A percentile compares a stretch with the other conserved stretches of the same genome.
These are phyloP conservation scores for Hydra vulgaris DNA, from an alignment of 30 jellyfish, hydroid and myxozoan genomes.

Conservation along the genomic window DNA sequence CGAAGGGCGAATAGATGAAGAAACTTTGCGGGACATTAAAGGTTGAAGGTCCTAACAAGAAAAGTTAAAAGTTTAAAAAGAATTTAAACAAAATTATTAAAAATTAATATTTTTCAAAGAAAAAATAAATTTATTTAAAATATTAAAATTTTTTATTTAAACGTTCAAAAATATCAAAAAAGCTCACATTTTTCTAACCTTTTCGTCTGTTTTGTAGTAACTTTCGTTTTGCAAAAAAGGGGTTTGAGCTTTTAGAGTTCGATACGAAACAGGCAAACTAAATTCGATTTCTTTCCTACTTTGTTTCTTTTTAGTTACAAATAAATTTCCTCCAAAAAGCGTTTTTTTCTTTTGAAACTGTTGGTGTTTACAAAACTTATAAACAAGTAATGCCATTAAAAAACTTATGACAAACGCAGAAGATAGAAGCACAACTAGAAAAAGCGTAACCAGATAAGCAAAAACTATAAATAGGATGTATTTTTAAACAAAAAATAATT, in stretches of 20 bases:
- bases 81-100: too few relatives aligned
- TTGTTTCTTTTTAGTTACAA: not conserved
- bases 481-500: too few relatives aligned
- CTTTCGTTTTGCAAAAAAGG: constrained; percentile 10
- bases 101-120: too few relatives aligned
- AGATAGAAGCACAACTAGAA: constrained; percentile 11
- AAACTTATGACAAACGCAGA: constrained; percentile 4
- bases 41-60: not conserved
- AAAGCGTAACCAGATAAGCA: too few relatives aligned
- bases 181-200: not conserved
- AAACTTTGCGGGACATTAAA: not conserved
- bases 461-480: too few relatives aligned
- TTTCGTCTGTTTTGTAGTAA: not conserved
- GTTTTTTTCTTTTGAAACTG: not conserved
- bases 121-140: too few relatives aligned
- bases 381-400: not conserved
- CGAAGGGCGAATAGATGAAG: not conserved
- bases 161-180: too few relatives aligned
- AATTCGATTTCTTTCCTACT: not conserved
- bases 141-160: too few relatives aligned
- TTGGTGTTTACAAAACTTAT: constrained; percentile 11
- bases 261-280: constrained; percentile 23
- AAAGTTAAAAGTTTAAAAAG: too few relatives aligned
- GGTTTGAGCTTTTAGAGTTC: constrained; percentile 21
- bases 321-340: not conserved